Evolutionary conservation across 1,140 invertebrate species (phyloP), one percentile per base, ranked within the genome.

Genomic region (Anoplophora glabripennis): DNA sequence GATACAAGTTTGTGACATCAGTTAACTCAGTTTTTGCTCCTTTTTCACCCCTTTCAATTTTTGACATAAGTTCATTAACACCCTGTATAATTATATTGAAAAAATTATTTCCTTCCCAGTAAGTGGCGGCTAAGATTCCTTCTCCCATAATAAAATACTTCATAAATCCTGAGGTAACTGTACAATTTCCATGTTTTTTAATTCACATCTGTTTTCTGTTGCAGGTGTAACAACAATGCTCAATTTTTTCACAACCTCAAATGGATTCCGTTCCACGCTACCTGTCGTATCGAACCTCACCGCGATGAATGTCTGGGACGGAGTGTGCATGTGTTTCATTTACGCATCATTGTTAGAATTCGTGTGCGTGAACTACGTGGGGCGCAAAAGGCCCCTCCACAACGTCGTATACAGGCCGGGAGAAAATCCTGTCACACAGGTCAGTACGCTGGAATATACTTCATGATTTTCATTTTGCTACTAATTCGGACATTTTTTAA

Each of bases 161-260:
- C n/a, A 7, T 8, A 7, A n/a, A 7, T 8, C 36, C n/a, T 37
- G n/a, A 8, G 7, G 36, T 8, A 8, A 8, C 36, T 8, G 36
- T 37, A 37, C 7, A 37, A 8, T 8, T 37, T 37, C 7, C 36
- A 37, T 8, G 7, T 8, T n/a, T 48, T 48, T 33, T 12, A 56
- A 15, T 28, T 57, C 7, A 33, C 15, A 15, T 34, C 8, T 7
- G 21, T 21, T 59, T 53, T 42, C 45, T 40, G 61, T 79, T 73
- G 42, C 77, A 92, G 90, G 91, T 76, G 93, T 96, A 73, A 95
- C 93, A 66, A 96, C 93, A 77, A 96, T 96, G 93, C 86, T 96
- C 85, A 95, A 95, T 82, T 95, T 95, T 85, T 95, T 95, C 87
- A 96, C 93, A 65, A 96, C 93, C 70, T 93, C 90, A 55, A 93